Evolutionary conservation across 2,797 vertebrate species (phyloP).

Genomic region (Sebastes steindachneri): DNA sequence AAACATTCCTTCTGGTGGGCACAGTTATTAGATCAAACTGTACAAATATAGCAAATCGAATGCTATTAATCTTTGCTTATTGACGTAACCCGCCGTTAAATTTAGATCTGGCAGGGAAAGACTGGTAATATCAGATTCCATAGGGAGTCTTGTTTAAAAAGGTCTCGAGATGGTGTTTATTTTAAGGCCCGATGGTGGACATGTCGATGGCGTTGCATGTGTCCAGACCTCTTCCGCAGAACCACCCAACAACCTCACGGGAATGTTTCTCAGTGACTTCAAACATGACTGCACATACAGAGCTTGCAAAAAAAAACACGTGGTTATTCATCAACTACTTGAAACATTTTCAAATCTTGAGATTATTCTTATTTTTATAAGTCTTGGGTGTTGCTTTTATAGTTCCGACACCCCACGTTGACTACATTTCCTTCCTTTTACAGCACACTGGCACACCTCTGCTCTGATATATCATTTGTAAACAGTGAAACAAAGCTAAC

Average conservation of each 20-base stretch:
- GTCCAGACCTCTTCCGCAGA: slow-evolving; percentile 50
- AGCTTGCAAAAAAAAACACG: background rate
- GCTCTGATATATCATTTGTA: slow-evolving; percentile 25
- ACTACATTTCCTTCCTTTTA: slow-evolving; percentile 15
- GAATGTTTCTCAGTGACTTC: slow-evolving; percentile 37
- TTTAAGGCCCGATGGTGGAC: slow-evolving; percentile 68
- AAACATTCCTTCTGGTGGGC: slow-evolving; percentile 65
- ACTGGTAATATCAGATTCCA: slow-evolving; percentile 73
- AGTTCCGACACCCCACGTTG: background rate
- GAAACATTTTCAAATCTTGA: slow-evolving; percentile 11
- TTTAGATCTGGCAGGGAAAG: slow-evolving; percentile 69
- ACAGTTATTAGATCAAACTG: slow-evolving; percentile 76
- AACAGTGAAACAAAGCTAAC: slow-evolving; percentile 36
- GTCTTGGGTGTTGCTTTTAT: slow-evolving; percentile 4
- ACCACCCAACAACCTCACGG: slow-evolving; percentile 27
- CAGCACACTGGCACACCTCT: background rate
- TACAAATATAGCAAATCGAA: slow-evolving; percentile 76
- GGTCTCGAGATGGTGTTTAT: slow-evolving; percentile 70
- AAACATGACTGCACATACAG: slow-evolving; percentile 28
- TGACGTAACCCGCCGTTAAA: slow-evolving; percentile 70
- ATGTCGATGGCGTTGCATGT: slow-evolving; percentile 65
- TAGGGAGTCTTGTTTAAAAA: slow-evolving; percentile 65
- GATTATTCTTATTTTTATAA: slow-evolving; percentile 12
- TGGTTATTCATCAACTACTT: slow-evolving; percentile 1
- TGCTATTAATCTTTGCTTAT: slow-evolving; percentile 77